Percentiles rank a stretch among this genome's conserved stretches.
Conservation (phyloP, 2,888 invertebrate genomes). For the Anthophora plumipes region DNA sequence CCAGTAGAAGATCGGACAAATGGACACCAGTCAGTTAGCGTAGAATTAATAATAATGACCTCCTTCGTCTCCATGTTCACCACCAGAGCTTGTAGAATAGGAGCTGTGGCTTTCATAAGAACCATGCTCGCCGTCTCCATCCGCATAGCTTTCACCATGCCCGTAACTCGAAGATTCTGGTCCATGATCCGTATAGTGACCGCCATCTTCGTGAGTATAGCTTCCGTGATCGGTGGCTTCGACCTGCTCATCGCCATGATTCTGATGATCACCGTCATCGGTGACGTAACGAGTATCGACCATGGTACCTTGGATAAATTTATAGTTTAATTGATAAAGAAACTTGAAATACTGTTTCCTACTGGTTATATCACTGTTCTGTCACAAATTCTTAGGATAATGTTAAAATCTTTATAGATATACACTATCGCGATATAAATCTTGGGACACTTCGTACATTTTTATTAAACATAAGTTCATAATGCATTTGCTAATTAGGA, state of each 20-base stretch:
- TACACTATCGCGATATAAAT: too few relatives aligned
- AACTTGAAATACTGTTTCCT: not conserved
- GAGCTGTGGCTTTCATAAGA: conserved; percentile 73
- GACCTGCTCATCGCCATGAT: conserved; percentile 64
- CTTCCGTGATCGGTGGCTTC: conserved; percentile 62
- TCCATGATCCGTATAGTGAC: conserved; percentile 68
- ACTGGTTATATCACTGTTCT: too few relatives aligned
- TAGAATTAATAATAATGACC: conserved; percentile 54
- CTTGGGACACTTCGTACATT: too few relatives aligned
- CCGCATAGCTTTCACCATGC: conserved; percentile 73
- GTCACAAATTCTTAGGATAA: too few relatives aligned
- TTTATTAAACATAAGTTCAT: too few relatives aligned
- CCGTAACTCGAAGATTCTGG: conserved; percentile 74
- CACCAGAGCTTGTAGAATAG: conserved; percentile 71
- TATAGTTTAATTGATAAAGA: conserved; percentile 12
- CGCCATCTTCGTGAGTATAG: conserved; percentile 65
- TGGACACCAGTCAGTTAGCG: not conserved
- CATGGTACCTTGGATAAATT: conserved; percentile 74
- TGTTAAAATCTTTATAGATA: too few relatives aligned
- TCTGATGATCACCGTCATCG: conserved; percentile 70
- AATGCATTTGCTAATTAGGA: too few relatives aligned
- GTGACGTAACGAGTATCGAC: conserved; percentile 74
- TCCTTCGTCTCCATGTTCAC: conserved; percentile 36
- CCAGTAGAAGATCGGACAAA: not conserved
- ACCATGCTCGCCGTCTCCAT: conserved; percentile 72